phyloP scores from a whole-genome alignment of 2,888 invertebrate species.

The Ypsolopha scabrella region DNA sequence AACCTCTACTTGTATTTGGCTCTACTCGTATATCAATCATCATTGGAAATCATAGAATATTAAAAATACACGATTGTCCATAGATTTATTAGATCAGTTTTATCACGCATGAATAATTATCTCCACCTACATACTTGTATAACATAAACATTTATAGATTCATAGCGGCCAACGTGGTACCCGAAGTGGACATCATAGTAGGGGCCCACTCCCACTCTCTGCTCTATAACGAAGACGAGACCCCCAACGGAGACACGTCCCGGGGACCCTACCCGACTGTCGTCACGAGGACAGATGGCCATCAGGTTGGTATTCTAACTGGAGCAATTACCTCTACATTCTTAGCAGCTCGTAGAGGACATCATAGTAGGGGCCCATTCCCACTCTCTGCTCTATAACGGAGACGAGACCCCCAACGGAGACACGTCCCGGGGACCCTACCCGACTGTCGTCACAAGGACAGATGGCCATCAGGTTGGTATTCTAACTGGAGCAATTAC shows the following conservation, averaged over 20 bases:
- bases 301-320: slow-evolving; percentile 33
- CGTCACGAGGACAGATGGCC: slow-evolving; percentile 65
- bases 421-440: slow-evolving; percentile 73
- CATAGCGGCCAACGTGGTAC: slow-evolving; percentile 74
- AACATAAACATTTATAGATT: slow-evolving; percentile 21
- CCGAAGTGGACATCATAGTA: slow-evolving; percentile 84
- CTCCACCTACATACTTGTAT: neutral
- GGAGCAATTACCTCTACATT: neutral
- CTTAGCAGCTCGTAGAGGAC: slow-evolving; percentile 70
- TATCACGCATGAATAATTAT: too few relatives aligned
- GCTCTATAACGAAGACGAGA: slow-evolving; percentile 70
- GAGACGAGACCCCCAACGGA: slow-evolving; percentile 61
- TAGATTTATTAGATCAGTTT: neutral
- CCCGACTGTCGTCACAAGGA: slow-evolving; percentile 75
- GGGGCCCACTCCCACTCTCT: slow-evolving; percentile 88
- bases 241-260: slow-evolving; percentile 69
- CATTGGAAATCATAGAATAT: too few relatives aligned
- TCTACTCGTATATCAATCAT: too few relatives aligned
- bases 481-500: neutral
- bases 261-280: slow-evolving; percentile 79
- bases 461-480: slow-evolving; percentile 54
- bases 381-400: slow-evolving; percentile 80
- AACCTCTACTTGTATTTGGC: too few relatives aligned
- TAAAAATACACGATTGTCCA: too few relatives aligned
- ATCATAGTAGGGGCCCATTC: slow-evolving; percentile 90